Evolutionary conservation across 2,113 vertebrate genomes (phyloP), one percentile per base, ranked within the genome.

Genomic region (Oryctolagus cuniculus): DNA sequence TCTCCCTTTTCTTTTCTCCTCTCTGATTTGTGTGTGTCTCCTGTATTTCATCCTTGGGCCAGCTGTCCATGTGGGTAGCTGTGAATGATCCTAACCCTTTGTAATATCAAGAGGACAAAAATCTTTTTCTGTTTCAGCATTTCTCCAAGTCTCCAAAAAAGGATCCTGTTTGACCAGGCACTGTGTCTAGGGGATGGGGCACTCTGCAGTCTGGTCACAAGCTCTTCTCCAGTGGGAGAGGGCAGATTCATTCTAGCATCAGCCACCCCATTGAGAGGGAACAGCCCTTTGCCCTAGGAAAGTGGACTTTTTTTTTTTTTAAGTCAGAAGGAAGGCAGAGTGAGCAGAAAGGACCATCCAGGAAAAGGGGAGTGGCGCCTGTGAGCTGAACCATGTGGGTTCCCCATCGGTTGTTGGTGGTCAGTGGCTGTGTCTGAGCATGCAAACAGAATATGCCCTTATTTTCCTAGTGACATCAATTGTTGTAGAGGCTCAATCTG

Each of bases 381-480:
- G 24, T 29, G 27, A n/a, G 73, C 34, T 49, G 78, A 63, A 95
- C 25, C 34, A 5, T 53, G 21, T 0, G 55, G 34, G 63, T 36
- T 61, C 12, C 36, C 51, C 63, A 25, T 17, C 84, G 34, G 36
- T 31, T 88, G 63, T 27, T 77, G 73, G 29, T 10, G 31, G 34
- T 44, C 34, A 44, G 12, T 69, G 27, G 75, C 49, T n/a, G 2
- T 53, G 49, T 73, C 36, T 73, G 61, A 84, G 24, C 53, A n/a
- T 44, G 24, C 22, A 90, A 95, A 81, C 9, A 86, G n/a, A 86
- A 69, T 67, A 53, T 53, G 24, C 10, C 10, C 64, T 91, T 89
- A 55, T 74, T 89, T 93, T 94, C 13, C 53, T 63, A 27, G 38
- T 75, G 34, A 79, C 4, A 44, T 9, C 66, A 72, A 92, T 49